These are phyloP conservation scores for Oligia latruncula DNA, from an alignment of 2,888 invertebrate species.

Conservation along the genomic window DNA sequence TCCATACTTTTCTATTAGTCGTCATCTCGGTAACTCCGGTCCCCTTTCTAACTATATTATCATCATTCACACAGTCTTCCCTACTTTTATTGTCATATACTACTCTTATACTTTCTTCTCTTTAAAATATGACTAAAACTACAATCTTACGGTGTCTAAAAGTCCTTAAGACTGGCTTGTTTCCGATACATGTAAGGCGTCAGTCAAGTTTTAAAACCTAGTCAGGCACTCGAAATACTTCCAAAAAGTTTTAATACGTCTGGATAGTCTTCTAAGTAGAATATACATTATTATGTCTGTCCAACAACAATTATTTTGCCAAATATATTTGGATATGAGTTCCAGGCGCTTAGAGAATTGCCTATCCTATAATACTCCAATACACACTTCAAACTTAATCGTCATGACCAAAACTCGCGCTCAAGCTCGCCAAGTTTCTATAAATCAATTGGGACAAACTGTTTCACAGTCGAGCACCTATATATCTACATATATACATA, in stretches of 20 bases:
- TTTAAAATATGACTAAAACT: not conserved
- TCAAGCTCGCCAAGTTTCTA: slow-evolving; percentile 40
- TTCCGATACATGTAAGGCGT: slow-evolving; percentile 4
- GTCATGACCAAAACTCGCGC: slow-evolving; percentile 46
- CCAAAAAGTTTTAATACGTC: slow-evolving; percentile 15
- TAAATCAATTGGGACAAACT: slow-evolving; percentile 65
- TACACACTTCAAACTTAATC: slow-evolving; percentile 25
- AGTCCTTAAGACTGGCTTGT: not conserved
- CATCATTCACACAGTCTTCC: not conserved
- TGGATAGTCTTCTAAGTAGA: slow-evolving; percentile 8
- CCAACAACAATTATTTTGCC: not conserved
- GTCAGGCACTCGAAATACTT: slow-evolving; percentile 2
- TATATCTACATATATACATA: slow-evolving; percentile 36
- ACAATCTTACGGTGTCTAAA: not conserved
- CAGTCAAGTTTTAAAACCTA: slow-evolving; percentile 22
- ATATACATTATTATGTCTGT: not conserved
- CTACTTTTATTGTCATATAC: too few relatives aligned
- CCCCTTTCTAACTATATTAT: not conserved
- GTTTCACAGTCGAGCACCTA: slow-evolving; percentile 55
- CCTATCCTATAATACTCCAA: slow-evolving; percentile 16
- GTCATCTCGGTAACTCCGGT: not conserved
- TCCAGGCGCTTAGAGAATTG: slow-evolving; percentile 3
- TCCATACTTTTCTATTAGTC: not conserved
- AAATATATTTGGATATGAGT: slow-evolving; percentile 6
- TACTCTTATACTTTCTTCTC: not conserved